Evolutionary conservation across 2,797 vertebrate species (phyloP), one percentile per base, ranked within the genome.

Genomic region (Silurus lanzhouensis): DNA sequence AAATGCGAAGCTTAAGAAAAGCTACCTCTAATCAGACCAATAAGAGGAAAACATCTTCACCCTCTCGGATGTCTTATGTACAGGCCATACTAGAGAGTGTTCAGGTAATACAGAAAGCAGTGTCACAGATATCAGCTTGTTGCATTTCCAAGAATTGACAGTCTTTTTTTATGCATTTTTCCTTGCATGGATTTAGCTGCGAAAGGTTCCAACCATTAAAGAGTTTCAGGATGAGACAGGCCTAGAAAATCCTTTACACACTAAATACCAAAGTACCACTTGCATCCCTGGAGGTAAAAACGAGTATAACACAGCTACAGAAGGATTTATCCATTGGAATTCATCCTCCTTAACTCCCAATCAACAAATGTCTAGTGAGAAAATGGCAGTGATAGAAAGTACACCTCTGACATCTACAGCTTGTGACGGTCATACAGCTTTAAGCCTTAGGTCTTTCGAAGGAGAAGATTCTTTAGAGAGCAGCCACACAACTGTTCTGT

Each of bases 1-100:
- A 95, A 90, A 95, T 96, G 94, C 90, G 77, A 88, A 83, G 17
- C 58, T 86, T 92, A 84, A 91, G 91, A 92, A 88, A 93, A 6
- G 83, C 89, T 44, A 91, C 90, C 0, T 66, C 87, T 71, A 91
- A 81, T 87, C 25, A 86, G 63, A 60, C 55, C n/a, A 89, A 55
- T 68, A 87, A 27, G 44, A 92, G 60, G 71, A 90, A 83, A 68
- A 13, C 88, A 7, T 87, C 85, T 14, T 63, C 80, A 19, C 87
- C 90, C 22, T 52, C 87, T 20, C 90, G 91, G 79, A 89, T 93
- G 90, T 81, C 89, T 48, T 81, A 85, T 0, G 88, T 95, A 60
- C 92, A 94, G 86, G 90, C 88, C 20, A 89, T 94, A 83, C 89
- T 94, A 3, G 88, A 92, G 46, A 94, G 91, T 63, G 92, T 95